Evolutionary conservation across 2,888 invertebrate species (phyloP).

Genomic region (Zhuqinia jingwanae): DNA sequence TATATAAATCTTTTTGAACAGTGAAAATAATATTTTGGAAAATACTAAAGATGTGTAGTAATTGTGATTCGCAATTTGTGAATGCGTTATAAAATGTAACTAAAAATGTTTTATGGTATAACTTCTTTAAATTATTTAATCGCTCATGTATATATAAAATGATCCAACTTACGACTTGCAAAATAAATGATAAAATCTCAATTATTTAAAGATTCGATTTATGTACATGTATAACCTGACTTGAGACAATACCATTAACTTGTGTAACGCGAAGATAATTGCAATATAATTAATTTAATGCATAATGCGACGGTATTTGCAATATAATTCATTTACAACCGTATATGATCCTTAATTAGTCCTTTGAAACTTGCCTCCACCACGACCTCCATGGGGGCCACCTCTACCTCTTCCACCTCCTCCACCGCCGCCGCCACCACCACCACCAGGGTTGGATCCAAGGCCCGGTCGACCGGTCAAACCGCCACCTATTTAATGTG

Average conservation of each 20-base stretch:
- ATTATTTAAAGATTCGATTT: background rate
- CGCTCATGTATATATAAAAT: conserved; percentile 8
- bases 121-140: conserved; percentile 10
- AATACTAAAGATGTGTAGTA: background rate
- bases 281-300: no score
- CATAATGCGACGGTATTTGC: no score
- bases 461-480: conserved; percentile 76
- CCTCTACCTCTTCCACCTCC: conserved; percentile 62
- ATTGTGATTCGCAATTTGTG: no score
- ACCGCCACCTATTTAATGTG: conserved; percentile 63
- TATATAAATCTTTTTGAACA: background rate
- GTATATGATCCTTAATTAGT: background rate
- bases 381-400: conserved; percentile 10
- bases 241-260: background rate
- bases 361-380: conserved; percentile 60
- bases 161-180: background rate
- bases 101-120: background rate
- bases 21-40: conserved; percentile 1
- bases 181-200: conserved; percentile 3
- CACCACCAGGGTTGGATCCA: conserved; percentile 73
- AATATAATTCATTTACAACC: no score
- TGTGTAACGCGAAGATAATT: no score
- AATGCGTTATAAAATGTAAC: no score
- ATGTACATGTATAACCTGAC: background rate
- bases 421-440: conserved; percentile 69